Evolutionary conservation across 2,888 invertebrate species (phyloP).

Genomic region (Pachycephus smyrnensis): DNA sequence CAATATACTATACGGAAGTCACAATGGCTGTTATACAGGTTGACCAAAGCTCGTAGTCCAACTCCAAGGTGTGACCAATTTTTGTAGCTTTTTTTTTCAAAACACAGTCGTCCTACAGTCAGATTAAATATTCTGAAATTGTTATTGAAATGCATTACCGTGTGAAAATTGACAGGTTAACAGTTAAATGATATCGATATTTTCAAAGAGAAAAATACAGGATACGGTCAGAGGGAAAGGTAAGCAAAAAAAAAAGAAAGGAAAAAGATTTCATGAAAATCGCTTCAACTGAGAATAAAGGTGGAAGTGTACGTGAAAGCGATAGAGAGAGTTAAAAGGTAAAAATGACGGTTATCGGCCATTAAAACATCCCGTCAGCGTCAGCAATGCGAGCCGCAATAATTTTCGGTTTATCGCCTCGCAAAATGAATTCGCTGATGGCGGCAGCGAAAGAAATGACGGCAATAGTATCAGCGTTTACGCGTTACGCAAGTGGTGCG

Average conservation of each 20-base stretch:
- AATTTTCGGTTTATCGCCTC: conserved; percentile 38
- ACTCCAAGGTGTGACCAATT: no score
- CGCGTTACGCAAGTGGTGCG: not conserved
- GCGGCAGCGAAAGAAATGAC: not conserved
- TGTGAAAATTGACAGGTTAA: not conserved
- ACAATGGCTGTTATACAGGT: no score
- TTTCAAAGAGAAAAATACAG: not conserved
- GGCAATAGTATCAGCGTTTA: not conserved
- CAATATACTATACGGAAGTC: no score
- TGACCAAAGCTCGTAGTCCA: no score
- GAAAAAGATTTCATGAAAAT: conserved; percentile 22
- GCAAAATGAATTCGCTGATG: conserved; percentile 37
- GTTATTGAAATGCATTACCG: not conserved
- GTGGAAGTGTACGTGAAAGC: no score
- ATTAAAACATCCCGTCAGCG: conserved; percentile 28
- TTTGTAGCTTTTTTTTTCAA: no score
- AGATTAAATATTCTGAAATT: not conserved
- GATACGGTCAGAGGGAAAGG: not conserved
- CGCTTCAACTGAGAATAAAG: no score
- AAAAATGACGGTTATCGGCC: conserved; percentile 10
- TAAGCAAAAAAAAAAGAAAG: conserved; percentile 1
- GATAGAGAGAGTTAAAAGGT: not conserved
- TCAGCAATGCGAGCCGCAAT: conserved; percentile 27
- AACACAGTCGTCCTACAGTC: not conserved
- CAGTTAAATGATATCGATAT: not conserved